Evolutionary conservation across 2,888 invertebrate species (phyloP).

Genomic region (Acleris laterana): DNA sequence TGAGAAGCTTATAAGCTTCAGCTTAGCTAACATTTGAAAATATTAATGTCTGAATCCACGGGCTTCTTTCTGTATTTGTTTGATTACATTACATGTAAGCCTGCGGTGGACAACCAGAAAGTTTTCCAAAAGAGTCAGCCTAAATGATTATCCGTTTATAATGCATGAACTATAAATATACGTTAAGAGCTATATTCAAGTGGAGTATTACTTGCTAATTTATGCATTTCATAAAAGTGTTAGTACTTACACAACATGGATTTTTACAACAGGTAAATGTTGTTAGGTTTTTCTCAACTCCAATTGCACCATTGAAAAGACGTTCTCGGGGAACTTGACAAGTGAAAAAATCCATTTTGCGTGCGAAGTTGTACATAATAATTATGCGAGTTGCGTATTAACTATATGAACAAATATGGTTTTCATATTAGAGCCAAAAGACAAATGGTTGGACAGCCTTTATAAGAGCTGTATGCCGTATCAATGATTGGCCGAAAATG

Average conservation of each 20-base stretch:
- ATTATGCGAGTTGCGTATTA: conserved; percentile 24
- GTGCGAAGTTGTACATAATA: conserved; percentile 17
- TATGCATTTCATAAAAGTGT: conserved; percentile 49
- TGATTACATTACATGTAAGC: conserved; percentile 39
- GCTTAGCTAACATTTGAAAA: conserved; percentile 49
- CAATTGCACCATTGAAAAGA: not conserved
- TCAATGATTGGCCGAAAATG: conserved; percentile 37
- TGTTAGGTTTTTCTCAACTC: not conserved
- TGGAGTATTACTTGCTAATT: conserved; percentile 60
- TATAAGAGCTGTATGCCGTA: not conserved
- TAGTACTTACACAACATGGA: conserved; percentile 41
- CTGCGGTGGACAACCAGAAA: conserved; percentile 44
- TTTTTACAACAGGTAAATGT: not conserved
- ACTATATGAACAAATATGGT: conserved; percentile 35
- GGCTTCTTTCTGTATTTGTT: conserved; percentile 35
- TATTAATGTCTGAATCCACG: conserved; percentile 49
- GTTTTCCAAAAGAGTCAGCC: conserved; percentile 46
- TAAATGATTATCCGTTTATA: conserved; percentile 50
- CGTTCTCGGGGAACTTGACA: not conserved
- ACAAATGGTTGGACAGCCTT: conserved; percentile 13
- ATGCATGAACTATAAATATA: conserved; percentile 54
- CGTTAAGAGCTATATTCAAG: conserved; percentile 53
- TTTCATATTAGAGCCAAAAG: conserved; percentile 45
- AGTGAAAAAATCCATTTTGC: conserved; percentile 28
- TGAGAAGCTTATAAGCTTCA: conserved; percentile 48